phyloP scores from a whole-genome alignment of 2,888 invertebrate genomes.

The Ectemnius cavifrons region DNA sequence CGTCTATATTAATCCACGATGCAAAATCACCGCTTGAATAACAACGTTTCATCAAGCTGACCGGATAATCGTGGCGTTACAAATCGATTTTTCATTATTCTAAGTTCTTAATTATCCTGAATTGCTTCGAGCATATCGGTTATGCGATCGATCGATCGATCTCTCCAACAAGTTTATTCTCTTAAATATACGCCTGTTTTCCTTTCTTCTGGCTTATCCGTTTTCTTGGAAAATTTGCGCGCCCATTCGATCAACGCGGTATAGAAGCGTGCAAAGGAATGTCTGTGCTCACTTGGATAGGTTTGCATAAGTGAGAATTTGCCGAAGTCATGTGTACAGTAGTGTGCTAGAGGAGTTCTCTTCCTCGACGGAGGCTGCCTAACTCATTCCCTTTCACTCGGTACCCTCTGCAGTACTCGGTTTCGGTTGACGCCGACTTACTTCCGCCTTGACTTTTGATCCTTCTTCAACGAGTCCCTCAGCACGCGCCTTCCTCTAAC shows the following conservation, averaged over 20 bases:
- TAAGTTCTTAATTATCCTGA: too few species aligned
- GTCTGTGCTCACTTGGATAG: slow-evolving; percentile 17
- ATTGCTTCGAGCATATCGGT: too few species aligned
- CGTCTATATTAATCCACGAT: too few species aligned
- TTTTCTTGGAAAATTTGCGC: slow-evolving; percentile 29
- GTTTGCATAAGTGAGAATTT: slow-evolving; percentile 41
- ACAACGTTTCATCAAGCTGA: too few species aligned
- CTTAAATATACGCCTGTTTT: too few species aligned
- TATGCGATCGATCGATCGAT: too few species aligned
- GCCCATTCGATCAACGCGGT: not conserved
- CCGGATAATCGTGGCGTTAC: too few species aligned
- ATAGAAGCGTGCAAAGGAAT: slow-evolving; percentile 19
- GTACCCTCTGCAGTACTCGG: not conserved
- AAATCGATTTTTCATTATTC: not conserved
- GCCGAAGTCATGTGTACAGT: slow-evolving; percentile 27
- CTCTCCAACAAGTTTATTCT: too few species aligned
- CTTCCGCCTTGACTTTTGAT: slow-evolving; percentile 1
- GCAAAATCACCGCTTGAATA: slow-evolving; percentile 1
- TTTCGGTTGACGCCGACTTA: not conserved
- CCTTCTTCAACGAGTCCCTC: not conserved
- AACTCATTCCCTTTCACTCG: not conserved
- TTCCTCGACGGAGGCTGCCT: not conserved
- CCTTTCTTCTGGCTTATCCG: not conserved
- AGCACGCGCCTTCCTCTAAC: too few species aligned
- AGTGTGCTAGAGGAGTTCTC: slow-evolving; percentile 2